A percentile compares a stretch with the other conserved stretches of the same genome.
phyloP scores from a whole-genome alignment of 92 coral and sea anemone species.

The Phenganax marumi region DNA sequence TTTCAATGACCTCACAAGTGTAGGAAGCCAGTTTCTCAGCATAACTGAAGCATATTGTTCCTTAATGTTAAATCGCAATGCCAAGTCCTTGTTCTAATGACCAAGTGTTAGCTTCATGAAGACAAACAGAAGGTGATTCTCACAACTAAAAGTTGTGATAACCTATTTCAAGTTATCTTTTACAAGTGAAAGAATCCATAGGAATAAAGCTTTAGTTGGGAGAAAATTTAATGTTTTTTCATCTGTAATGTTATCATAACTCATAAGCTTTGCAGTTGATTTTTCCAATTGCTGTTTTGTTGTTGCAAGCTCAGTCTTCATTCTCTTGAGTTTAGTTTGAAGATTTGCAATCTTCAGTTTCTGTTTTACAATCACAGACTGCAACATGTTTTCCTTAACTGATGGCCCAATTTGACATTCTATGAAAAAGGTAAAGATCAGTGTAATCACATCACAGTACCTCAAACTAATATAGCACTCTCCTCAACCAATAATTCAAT shows the following conservation, averaged over 20 bases:
- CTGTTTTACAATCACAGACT: neutral
- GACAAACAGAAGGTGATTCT: constrained; percentile 37
- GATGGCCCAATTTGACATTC: neutral
- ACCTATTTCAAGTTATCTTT: neutral
- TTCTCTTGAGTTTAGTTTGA: neutral
- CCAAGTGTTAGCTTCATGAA: constrained; percentile 30
- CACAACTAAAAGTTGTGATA: neutral
- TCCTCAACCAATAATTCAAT: neutral
- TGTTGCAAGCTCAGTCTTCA: neutral
- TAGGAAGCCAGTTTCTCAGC: no score
- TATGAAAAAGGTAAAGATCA: neutral
- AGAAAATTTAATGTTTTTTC: no score
- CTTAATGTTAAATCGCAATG: no score
- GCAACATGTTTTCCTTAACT: neutral
- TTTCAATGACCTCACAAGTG: no score
- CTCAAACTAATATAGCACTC: neutral
- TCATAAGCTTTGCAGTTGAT: neutral
- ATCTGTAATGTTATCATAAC: no score
- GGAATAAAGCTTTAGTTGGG: neutral
- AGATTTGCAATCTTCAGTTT: neutral
- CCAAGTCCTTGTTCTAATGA: no score
- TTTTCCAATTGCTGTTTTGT: neutral
- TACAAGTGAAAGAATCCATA: neutral
- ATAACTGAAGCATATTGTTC: no score
- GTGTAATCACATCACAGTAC: neutral